Evolutionary conservation across 2,888 invertebrate genomes (phyloP), one percentile per base, ranked within the genome.

Genomic region (Heliothis peltigera): DNA sequence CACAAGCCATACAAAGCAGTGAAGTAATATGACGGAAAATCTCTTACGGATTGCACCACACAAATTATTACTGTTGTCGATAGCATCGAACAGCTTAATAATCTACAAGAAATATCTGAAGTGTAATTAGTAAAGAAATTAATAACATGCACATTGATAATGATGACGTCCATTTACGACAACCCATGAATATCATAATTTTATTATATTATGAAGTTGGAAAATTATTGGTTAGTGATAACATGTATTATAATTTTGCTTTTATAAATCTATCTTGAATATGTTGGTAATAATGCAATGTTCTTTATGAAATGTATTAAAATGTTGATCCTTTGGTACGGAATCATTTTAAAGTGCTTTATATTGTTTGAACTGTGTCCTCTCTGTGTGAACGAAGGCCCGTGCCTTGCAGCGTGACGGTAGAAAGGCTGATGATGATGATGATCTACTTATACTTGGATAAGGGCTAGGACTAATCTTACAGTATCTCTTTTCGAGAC

Each of bases 121-220:
- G 55, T 74, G 62, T 80, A 81, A 85, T 84, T 85, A 85, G 71
- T 73, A 68, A 47, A 63, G 56, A 77, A 79, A 73, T 82, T 70
- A 80, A 70, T 78, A 68, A 64, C 57, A 72, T 70, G 69, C 60
- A 67, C 59, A 60, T 57, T 39, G 54, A 54, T 53, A 77, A 57
- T 76, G 22, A 59, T 71, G 57, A 68, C 47, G 55, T 57, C 51
- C 60, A 54, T 63, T 59, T 65, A 68, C 52, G 44, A 49, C 43
- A 43, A 32, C 48, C 19, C 39, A 61, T 60, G 56, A 51, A 75
- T 61, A 71, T 76, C 47, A 49, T 71, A 63, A 76, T 74, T 56
- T 70, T 59, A 75, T 54, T 18, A 51, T 44, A 22, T 4, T 22
- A 51, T 49, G 42, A 35, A n/a, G 22, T 54, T 46, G 18, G 42